Evolutionary conservation across 2,888 invertebrate species (phyloP), one percentile per base, ranked within the genome.

Genomic region (Nomada lathburiana): DNA sequence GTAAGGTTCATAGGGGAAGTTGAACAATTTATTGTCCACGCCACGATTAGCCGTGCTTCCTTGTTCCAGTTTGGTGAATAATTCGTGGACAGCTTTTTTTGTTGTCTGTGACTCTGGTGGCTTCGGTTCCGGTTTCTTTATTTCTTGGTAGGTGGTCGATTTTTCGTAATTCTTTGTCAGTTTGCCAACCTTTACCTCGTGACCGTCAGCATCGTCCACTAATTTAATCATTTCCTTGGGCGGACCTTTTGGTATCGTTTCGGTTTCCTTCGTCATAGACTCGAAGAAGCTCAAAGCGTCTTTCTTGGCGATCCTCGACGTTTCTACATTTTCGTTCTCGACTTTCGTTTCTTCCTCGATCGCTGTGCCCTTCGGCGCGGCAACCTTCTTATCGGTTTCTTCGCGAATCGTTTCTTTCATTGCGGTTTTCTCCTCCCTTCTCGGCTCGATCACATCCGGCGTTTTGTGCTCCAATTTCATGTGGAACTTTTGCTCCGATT

Each of bases 251-350:
- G 93, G 90, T 11, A 88, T 84, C 18, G 93, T 91, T 0, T 91
- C 92, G 9, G 82, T 86, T 82, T 95, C 95, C 87, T 95, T 95
- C 59, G 96, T 95, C 92, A 96, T 95, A 20, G 95, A 95, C 79
- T 96, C 96, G 89, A 96, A 96, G 91, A 95, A 96, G 88, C 96
- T 96, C 64, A 96, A 94, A 1, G 96, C 96, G 72, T 96, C 95
- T 84, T 96, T 95, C 87, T 95, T 96, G 9, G 96, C 95, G 81
- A 96, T 96, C 10, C 95, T 95, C 53, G 94, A 94, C 0, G 95
- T 95, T 91, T 96, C 95, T 76, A 95, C 86, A 63, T 94, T 94
- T 75, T 93, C 94, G 73, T 94, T 93, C 62, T 92, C 92, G 7
- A 84, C 88, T 20, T 71, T 82, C 3, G 88, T 76, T 16, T 84